Base-by-base conservation (phyloP, 35 echinoderm and acorn worm genomes). In the Heliocidaris tuberculata region DNA sequence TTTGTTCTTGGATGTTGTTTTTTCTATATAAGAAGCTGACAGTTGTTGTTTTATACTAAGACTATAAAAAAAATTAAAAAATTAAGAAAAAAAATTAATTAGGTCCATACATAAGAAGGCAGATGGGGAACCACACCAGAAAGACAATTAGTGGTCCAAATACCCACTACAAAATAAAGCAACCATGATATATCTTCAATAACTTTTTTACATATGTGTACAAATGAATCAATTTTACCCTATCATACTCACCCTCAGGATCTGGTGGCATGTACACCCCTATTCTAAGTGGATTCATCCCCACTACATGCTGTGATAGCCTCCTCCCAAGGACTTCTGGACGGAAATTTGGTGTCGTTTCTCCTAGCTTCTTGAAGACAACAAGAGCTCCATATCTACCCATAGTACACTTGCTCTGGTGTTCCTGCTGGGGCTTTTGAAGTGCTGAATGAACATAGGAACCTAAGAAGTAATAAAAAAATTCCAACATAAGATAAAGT, bases 291-390 rank as follows among this genome's bases (percentile, higher is more conserved):
- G 98, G 98, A 94, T 96, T 99, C 98, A 99, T 99, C 21, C 98
- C 98, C 13, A 99, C 97, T n/a, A 99, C 96, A 85, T 99, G 98
- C 59, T 99, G 98, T 85, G 97, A 95, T 60, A 99, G 65, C 48
- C 95, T 94, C 78, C 98, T 90, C 11, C 98, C 96, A 13, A 99
- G 61, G 13, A 96, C 96, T 30, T 30, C 91, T 15, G 96, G 94
- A 13, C 95, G 85, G 47, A 97, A 87, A 70, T 93, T 95, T 2
- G 92, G 52, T 47, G 85, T 32, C 9, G 86, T 86, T 17, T 96
- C 94, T 71, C 88, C 94, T 31, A 94, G 94, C 47, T 88, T 96
- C 32, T 87, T 96, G 94, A 95, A 97, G 21, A 95, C 94, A 50
- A 99, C 95, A 0, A 99, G 94, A 47, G 98, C 96, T 7, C 94